phyloP scores from a whole-genome alignment of 92 coral and sea anemone species.

The Palythoa grandis region DNA sequence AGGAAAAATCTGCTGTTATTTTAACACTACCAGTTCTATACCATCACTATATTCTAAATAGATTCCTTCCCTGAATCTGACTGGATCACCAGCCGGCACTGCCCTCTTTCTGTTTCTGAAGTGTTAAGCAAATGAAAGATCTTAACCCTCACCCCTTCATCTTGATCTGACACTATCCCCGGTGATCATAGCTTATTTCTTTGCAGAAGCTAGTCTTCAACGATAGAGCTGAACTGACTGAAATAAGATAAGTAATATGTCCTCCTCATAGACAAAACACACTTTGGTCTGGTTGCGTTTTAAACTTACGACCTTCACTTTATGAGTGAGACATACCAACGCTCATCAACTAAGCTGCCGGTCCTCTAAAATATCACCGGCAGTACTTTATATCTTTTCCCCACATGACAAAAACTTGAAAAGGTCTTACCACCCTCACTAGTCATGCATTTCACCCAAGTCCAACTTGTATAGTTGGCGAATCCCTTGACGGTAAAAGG shows the following conservation, averaged over 20 bases:
- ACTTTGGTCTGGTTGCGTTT: not conserved
- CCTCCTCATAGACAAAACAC: not conserved
- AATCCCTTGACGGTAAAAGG: conserved; percentile 42
- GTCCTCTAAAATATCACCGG: too few species aligned
- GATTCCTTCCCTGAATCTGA: not conserved
- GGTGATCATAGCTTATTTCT: not conserved
- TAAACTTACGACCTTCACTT: not conserved
- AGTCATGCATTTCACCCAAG: conserved; percentile 3
- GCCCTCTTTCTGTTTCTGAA: not conserved
- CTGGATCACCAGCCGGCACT: not conserved
- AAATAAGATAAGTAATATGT: not conserved
- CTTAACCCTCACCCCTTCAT: not conserved
- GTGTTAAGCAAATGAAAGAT: not conserved
- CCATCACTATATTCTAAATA: too few species aligned
- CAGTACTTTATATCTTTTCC: not conserved
- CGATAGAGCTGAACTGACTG: not conserved
- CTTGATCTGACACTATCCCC: not conserved
- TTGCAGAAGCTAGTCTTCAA: not conserved
- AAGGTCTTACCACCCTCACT: conserved; percentile 36
- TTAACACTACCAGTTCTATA: too few species aligned
- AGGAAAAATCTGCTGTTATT: too few species aligned
- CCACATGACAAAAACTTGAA: not conserved
- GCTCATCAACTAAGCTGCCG: not conserved
- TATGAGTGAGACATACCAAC: not conserved
- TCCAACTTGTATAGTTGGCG: conserved; percentile 22